Percentiles rank a stretch among this genome's conserved stretches.
Evolutionary conservation across 2,888 invertebrate genomes (phyloP).

Genomic region (Synanthedon vespiformis): DNA sequence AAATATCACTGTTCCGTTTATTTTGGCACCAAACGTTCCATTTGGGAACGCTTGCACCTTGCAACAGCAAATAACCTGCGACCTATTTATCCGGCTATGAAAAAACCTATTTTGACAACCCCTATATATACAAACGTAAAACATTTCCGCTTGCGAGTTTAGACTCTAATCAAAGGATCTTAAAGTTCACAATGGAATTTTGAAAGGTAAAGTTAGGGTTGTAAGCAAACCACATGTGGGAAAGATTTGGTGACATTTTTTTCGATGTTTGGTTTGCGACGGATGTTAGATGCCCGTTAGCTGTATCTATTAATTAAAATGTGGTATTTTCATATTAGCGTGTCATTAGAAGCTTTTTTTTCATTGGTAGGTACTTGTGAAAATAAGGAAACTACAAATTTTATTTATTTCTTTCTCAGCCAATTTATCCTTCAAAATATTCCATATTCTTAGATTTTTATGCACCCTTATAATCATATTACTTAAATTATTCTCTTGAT

Average conservation of each 20-base stretch:
- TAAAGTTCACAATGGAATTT: background rate
- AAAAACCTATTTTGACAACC: conserved; percentile 1
- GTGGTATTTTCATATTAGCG: conserved; percentile 45
- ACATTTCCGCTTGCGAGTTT: too few relatives aligned
- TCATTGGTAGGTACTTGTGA: too few relatives aligned
- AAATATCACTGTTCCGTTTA: conserved; percentile 44
- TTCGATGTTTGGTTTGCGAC: conserved; percentile 40
- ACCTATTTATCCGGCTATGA: conserved; percentile 8
- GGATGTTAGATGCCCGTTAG: conserved; percentile 57
- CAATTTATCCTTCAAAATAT: background rate
- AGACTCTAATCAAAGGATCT: too few relatives aligned
- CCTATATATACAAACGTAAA: too few relatives aligned
- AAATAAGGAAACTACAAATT: too few relatives aligned
- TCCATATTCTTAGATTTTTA: background rate
- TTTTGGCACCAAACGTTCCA: conserved; percentile 54
- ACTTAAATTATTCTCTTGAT: too few relatives aligned
- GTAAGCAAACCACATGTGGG: conserved; percentile 40
- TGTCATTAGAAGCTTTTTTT: conserved; percentile 3
- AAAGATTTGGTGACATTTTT: conserved; percentile 53
- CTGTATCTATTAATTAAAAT: conserved; percentile 35
- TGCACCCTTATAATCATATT: background rate
- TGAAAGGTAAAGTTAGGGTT: conserved; percentile 5
- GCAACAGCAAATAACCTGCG: conserved; percentile 40
- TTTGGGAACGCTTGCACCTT: conserved; percentile 58
- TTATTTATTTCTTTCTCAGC: background rate